Conservation (phyloP, 2,113 vertebrate species). For the Calonectris borealis region DNA sequence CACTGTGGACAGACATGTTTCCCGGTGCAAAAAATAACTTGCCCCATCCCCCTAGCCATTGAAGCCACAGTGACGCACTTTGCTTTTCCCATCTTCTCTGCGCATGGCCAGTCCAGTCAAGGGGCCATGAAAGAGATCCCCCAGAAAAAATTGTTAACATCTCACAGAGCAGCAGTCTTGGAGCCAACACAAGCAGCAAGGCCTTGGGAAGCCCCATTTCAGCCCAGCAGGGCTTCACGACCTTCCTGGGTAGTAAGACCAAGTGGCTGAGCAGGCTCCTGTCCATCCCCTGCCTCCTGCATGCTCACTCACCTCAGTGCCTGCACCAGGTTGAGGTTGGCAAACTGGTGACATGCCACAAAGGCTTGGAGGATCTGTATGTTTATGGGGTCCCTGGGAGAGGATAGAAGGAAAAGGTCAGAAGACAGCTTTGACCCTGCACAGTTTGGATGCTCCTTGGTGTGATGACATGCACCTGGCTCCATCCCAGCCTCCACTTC, state of each 20-base stretch:
- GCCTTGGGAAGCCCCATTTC: not conserved
- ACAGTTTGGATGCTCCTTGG: not conserved
- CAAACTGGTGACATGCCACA: slow-evolving; percentile 91
- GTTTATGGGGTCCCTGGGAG: slow-evolving; percentile 83
- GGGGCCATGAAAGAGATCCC: not conserved
- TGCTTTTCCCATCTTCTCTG: not conserved
- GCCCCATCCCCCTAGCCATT: not conserved
- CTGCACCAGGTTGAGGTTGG: slow-evolving; percentile 92
- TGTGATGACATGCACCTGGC: not conserved
- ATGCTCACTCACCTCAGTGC: slow-evolving; percentile 83
- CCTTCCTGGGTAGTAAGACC: not conserved
- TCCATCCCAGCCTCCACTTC: not conserved
- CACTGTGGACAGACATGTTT: not conserved
- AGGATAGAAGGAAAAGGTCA: not conserved
- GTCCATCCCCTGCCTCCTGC: not conserved
- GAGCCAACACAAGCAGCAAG: not conserved
- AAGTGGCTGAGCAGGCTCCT: not conserved
- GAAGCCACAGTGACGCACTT: not conserved
- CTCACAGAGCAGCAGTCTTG: not conserved
- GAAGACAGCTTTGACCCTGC: not conserved
- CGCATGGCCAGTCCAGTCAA: not conserved
- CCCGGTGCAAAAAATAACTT: not conserved
- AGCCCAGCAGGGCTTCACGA: not conserved
- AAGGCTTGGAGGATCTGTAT: slow-evolving; percentile 92
- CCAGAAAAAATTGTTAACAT: not conserved